Evolutionary conservation across 1,140 invertebrate genomes (phyloP), one percentile per base, ranked within the genome.

Genomic region (Vanessa atalanta): DNA sequence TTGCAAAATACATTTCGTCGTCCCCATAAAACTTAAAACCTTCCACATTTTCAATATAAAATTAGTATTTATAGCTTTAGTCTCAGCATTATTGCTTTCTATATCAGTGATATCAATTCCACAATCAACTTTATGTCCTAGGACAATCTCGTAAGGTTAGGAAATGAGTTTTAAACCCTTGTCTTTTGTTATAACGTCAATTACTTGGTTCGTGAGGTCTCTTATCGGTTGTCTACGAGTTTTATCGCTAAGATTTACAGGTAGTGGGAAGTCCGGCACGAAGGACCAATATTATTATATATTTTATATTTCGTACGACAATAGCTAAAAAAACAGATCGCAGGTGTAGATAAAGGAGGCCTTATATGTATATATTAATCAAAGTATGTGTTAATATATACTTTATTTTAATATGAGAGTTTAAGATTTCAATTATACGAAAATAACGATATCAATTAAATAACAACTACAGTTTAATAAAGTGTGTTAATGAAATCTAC

Each of bases 211-310:
- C 84, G 84, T 86, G 87, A 79, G 81, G 64, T 70, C 60, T 37
- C 77, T 86, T 89, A 89, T 88, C 87, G 72, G 51, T 72, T 14
- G 81, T 83, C 81, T 79, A 63, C 75, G 57, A 67, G 73, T 69
- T 51, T 79, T 88, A 88, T 88, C 85, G 68, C 53, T 11, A 78
- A 88, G 86, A 89, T 89, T 89, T 89, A 87, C 86, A 85, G 78
- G 81, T 79, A 81, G 74, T 73, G 81, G 79, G 77, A 83, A 83
- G 79, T 89, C 80, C 83, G 69, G 80, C 78, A 80, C 78, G 76
- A 76, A 80, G 83, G 74, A 82, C 79, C 70, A 76, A 78, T 75
- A 80, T 65, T 75, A 80, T 65, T 65, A 37, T 61, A 61, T 61
- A 20, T 37, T 37, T 9, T 61, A 15, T 61, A 61, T 61, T 7